A percentile compares a stretch with the other conserved stretches of the same genome.
Conservation (phyloP, 2,113 vertebrate genomes). For the Phaethornis superciliosus region DNA sequence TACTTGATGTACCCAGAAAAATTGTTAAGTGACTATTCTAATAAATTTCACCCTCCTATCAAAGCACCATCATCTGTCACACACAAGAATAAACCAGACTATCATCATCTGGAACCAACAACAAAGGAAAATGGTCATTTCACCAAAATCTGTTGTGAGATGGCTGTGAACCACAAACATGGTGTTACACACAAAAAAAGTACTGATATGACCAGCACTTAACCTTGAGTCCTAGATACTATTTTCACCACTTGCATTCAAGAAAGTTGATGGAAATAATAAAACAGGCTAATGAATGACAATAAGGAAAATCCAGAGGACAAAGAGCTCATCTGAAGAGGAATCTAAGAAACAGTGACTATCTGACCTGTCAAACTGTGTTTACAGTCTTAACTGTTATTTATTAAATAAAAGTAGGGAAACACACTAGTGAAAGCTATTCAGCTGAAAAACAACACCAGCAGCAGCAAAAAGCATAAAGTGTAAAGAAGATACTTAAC, state of each 20-base stretch:
- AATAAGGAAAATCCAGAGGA: not conserved
- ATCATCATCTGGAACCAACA: not conserved
- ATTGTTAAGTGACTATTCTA: not conserved
- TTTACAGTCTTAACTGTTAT: too few species aligned
- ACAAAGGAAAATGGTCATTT: not conserved
- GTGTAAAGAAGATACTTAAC: not conserved
- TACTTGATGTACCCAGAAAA: not conserved
- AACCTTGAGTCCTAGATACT: not conserved
- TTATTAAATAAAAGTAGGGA: not conserved
- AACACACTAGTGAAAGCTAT: not conserved
- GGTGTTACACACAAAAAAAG: not conserved
- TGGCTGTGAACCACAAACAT: not conserved
- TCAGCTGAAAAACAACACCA: not conserved
- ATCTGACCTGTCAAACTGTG: not conserved
- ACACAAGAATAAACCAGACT: not conserved
- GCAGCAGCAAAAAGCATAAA: not conserved
- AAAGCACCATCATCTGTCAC: not conserved
- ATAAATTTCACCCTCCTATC: not conserved
- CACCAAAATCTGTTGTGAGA: not conserved
- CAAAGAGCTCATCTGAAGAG: not conserved
- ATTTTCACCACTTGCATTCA: not conserved
- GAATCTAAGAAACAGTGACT: not conserved
- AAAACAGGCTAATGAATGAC: not conserved
- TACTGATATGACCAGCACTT: not conserved
- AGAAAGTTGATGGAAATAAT: not conserved